phyloP scores from a whole-genome alignment of 1,140 invertebrate species.

The Temnothorax longispinosus region DNA sequence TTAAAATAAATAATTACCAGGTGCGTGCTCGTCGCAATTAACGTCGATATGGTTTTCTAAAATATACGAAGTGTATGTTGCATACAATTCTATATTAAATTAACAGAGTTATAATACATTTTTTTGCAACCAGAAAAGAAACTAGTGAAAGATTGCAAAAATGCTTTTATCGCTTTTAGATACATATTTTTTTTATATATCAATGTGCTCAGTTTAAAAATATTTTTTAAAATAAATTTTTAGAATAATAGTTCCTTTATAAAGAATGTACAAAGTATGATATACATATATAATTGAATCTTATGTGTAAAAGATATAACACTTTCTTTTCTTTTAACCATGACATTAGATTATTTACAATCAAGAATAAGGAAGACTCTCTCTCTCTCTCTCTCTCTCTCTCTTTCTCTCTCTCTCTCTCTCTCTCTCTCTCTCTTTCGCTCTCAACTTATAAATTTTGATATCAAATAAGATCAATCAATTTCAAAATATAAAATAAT shows the following conservation, averaged over 20 bases:
- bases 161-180: too few species aligned
- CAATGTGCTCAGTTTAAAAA: background rate
- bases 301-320: background rate
- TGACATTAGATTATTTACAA: background rate
- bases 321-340: background rate
- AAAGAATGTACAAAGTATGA: background rate
- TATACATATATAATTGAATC: background rate
- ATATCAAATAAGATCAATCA: background rate
- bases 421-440: background rate
- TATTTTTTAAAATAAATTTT: background rate
- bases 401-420: too few species aligned
- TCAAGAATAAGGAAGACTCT: background rate
- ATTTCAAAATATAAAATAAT: background rate
- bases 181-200: background rate
- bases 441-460: background rate
- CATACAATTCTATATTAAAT: background rate
- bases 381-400: too few species aligned
- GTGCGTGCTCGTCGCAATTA: background rate
- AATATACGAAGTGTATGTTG: background rate
- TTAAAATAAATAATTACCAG: conserved; percentile 10
- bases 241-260: background rate
- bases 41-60: background rate
- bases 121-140: background rate
- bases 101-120: conserved; percentile 15
- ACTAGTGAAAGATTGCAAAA: background rate